A percentile compares a stretch with the other conserved stretches of the same genome.
Evolutionary conservation across 2,113 vertebrate species (phyloP).

Genomic region (Chelonoidis abingdonii): DNA sequence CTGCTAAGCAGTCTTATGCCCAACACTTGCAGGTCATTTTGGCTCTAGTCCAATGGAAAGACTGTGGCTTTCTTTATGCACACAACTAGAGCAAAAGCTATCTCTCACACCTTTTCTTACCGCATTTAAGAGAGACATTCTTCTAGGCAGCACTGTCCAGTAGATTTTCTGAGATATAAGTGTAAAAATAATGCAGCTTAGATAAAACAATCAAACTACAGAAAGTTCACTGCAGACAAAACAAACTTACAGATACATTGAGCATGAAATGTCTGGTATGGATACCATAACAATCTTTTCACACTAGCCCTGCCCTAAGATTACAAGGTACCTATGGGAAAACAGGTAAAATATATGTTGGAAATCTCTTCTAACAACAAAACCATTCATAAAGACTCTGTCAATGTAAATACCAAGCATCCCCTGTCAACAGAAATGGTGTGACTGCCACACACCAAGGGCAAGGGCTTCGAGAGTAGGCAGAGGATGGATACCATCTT

Average conservation of each 20-base stretch:
- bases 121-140: not conserved
- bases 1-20: not conserved
- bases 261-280: not conserved
- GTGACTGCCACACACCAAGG: not conserved
- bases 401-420: not conserved
- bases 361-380: not conserved
- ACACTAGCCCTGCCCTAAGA: not conserved
- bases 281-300: too few relatives aligned
- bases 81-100: not conserved
- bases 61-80: not conserved
- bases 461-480: not conserved
- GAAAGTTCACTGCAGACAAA: not conserved
- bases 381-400: not conserved
- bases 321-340: not conserved
- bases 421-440: not conserved
- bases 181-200: not conserved
- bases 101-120: not conserved
- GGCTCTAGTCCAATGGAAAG: not conserved
- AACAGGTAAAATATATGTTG: not conserved
- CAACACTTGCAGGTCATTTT: not conserved
- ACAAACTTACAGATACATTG: not conserved
- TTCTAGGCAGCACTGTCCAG: not conserved
- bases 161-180: not conserved
- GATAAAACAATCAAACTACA: not conserved
- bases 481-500: not conserved